A percentile compares a stretch with the other conserved stretches of the same genome.
These are phyloP conservation scores for Cydia pomonella DNA, from an alignment of 1,140 invertebrate genomes.

Conservation along the genomic window DNA sequence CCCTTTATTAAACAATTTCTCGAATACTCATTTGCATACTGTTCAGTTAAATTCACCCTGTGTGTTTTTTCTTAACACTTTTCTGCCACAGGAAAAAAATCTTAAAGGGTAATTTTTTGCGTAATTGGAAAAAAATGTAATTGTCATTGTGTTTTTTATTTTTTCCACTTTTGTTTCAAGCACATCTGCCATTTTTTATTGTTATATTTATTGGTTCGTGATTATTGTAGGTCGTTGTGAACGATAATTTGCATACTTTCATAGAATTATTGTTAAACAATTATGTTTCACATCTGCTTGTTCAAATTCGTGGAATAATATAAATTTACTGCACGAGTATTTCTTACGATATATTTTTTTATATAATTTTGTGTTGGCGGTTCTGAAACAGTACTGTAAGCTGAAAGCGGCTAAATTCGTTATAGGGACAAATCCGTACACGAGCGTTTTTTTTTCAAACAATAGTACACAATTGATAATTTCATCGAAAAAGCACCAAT, in stretches of 20 bases:
- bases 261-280: constrained; percentile 12
- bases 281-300: constrained; percentile 10
- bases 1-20: not conserved
- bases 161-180: constrained; percentile 12
- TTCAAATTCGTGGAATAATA: constrained; percentile 2
- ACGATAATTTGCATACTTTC: constrained; percentile 1
- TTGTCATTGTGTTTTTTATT: constrained; percentile 9
- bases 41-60: not conserved
- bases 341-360: not conserved
- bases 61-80: constrained; percentile 4
- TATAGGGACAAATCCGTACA: too few species aligned
- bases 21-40: constrained; percentile 6
- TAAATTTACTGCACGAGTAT: not conserved
- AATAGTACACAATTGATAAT: too few species aligned
- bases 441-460: too few species aligned
- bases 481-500: too few species aligned
- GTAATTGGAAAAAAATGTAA: constrained; percentile 16
- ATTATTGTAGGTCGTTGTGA: constrained; percentile 5
- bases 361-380: not conserved
- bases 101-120: constrained; percentile 9
- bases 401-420: too few species aligned
- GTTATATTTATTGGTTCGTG: constrained; percentile 14
- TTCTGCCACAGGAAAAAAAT: constrained; percentile 1
- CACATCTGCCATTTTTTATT: constrained; percentile 16
- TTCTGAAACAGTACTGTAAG: too few species aligned